These are phyloP conservation scores for Daubentonia madagascariensis DNA, from an alignment of 2,113 vertebrate species.

Conservation along the genomic window DNA sequence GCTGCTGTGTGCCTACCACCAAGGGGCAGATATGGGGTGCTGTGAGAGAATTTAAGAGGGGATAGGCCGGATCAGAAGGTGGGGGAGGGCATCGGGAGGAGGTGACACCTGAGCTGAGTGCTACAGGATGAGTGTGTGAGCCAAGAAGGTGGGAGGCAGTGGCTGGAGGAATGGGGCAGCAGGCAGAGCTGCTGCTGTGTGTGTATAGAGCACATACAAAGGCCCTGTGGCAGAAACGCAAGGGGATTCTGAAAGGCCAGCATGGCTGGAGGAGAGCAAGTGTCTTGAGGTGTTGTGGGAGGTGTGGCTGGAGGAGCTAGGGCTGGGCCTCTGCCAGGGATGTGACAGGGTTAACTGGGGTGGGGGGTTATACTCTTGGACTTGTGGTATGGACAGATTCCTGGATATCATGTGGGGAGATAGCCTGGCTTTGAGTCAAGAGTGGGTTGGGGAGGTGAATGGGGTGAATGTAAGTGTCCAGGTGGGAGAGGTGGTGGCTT, in stretches of 20 bases:
- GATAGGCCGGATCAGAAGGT: background rate
- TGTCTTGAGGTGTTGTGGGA: background rate
- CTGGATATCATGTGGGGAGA: background rate
- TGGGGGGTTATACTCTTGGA: background rate
- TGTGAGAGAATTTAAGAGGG: background rate
- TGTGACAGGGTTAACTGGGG: background rate
- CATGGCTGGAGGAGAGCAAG: background rate
- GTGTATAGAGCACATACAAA: background rate
- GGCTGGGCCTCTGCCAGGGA: background rate
- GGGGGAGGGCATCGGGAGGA: background rate
- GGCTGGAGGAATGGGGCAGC: background rate
- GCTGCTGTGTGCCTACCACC: rapidly evolving
- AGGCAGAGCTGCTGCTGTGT: background rate
- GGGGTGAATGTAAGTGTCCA: background rate
- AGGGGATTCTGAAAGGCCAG: background rate
- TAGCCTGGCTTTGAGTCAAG: background rate
- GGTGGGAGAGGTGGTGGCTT: background rate
- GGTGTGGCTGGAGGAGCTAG: background rate
- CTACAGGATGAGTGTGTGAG: background rate
- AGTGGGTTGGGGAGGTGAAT: background rate
- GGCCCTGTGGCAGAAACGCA: background rate
- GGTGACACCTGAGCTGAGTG: background rate
- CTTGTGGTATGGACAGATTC: background rate
- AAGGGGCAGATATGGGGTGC: rapidly evolving
- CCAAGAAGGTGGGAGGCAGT: background rate